A percentile compares a stretch with the other conserved stretches of the same genome.
Evolutionary conservation across 1,140 invertebrate species (phyloP).

Genomic region (Zaprionus capensis): DNA sequence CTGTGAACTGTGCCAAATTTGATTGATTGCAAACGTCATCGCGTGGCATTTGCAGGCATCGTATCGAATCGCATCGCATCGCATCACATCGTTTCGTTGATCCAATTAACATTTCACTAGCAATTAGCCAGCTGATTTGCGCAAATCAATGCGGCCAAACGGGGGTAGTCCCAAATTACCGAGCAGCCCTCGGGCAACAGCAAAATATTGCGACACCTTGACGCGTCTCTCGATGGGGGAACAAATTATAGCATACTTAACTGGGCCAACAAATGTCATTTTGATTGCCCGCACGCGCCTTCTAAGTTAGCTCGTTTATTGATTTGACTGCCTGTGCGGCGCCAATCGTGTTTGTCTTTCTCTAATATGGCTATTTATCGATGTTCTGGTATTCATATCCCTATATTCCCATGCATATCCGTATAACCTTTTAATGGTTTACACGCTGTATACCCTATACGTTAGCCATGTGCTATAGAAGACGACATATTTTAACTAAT

Average conservation of each 20-base stretch:
- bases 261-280: slow-evolving; percentile 48
- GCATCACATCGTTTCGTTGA: neutral
- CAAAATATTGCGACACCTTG: neutral
- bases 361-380: slow-evolving; percentile 45
- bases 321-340: slow-evolving; percentile 39
- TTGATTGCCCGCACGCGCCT: slow-evolving; percentile 50
- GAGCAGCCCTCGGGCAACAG: neutral
- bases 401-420: neutral
- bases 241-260: slow-evolving; percentile 46
- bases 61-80: too few species aligned
- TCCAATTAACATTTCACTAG: slow-evolving; percentile 48
- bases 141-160: slow-evolving; percentile 27
- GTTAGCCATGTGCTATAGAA: too few species aligned
- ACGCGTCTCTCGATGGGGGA: slow-evolving; percentile 14
- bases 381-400: slow-evolving; percentile 7
- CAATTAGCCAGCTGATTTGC: slow-evolving; percentile 44
- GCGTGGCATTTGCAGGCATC: neutral
- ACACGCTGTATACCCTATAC: too few species aligned
- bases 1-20: slow-evolving; percentile 4
- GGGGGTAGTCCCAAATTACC: neutral
- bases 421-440: too few species aligned
- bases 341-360: slow-evolving; percentile 12
- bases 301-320: slow-evolving; percentile 21
- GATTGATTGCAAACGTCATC: slow-evolving; percentile 38
- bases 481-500: too few species aligned